Percentiles rank a stretch among this genome's conserved stretches.
phyloP scores from a whole-genome alignment of 2,888 invertebrate species.

The Noctuana brunneofusca region DNA sequence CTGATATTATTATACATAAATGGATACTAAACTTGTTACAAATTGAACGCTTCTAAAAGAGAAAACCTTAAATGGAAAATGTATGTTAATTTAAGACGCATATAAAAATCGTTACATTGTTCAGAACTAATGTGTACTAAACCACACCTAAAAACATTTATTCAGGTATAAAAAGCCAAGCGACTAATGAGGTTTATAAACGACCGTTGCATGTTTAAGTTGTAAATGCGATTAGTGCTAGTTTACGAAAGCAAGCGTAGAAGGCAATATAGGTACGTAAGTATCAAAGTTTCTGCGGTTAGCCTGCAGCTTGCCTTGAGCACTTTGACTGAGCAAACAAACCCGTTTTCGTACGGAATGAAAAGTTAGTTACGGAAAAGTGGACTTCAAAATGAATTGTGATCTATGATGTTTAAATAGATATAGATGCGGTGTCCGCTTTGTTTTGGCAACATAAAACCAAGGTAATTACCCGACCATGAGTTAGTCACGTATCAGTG shows the following conservation, averaged over 20 bases:
- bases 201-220: slow-evolving; percentile 8
- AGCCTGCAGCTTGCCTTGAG: slow-evolving; percentile 3
- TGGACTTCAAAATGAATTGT: not conserved
- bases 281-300: slow-evolving; percentile 10
- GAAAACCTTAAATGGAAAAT: not conserved
- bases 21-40: no score
- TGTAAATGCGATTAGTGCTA: slow-evolving; percentile 5
- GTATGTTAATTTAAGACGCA: not conserved
- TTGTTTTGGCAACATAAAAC: not conserved
- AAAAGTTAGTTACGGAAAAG: not conserved
- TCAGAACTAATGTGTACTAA: no score
- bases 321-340: slow-evolving; percentile 2
- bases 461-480: no score
- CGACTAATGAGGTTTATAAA: slow-evolving; percentile 12
- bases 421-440: no score
- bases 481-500: no score
- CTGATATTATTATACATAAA: no score
- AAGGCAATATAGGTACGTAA: slow-evolving; percentile 8
- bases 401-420: no score
- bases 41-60: no score
- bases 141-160: no score
- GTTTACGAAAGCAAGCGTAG: slow-evolving; percentile 11
- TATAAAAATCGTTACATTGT: not conserved
- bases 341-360: not conserved
- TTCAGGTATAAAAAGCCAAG: slow-evolving; percentile 7